Evolutionary conservation across 2,797 vertebrate genomes (phyloP), one percentile per base, ranked within the genome.

Genomic region (Erithacus rubecula): DNA sequence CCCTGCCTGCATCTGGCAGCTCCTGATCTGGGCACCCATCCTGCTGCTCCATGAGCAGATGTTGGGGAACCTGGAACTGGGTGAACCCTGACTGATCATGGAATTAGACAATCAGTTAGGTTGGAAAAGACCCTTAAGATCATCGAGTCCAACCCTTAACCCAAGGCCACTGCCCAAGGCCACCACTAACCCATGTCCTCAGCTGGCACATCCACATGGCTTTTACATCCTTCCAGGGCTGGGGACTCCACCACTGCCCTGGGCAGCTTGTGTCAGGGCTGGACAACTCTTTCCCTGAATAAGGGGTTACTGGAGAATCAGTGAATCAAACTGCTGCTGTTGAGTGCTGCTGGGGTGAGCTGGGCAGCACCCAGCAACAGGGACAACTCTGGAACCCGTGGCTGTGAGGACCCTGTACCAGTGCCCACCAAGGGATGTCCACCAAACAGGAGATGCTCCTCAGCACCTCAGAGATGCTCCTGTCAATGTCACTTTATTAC

Each of bases 291-390:
- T 65, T 26, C 29, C 23, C 12, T 4, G 11, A 62, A 39, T 29
- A 52, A 82, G 44, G 16, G 9, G 18, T 59, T 51, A 34, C 37
- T 4, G 15, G 19, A 51, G 43, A 39, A 26, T 8, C 3, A 10
- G 11, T 23, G 55, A 37, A 34, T 74, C 36, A n/a, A 49, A 30
- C 12, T 46, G 37, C 41, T 39, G 60, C 15, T 43, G 10, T 51
- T 59, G 55, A 56, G 34, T 1, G 53, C 64, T 65, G 39, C 22
- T 55, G 26, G 22, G 9, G 22, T 46, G 88, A 72, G 21, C 43
- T 64, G 53, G 18, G 49, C 34, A 15, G 36, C 43, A 36, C 0
- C n/a, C 37, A 17, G 3, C 0, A 1, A 2, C 2, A 3, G 17
- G 67, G 51, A 24, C 24, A 41, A 15, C 29, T 19, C 77, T 34